Conservation (phyloP, 1,140 invertebrate species). For the Lethrus apterus region DNA sequence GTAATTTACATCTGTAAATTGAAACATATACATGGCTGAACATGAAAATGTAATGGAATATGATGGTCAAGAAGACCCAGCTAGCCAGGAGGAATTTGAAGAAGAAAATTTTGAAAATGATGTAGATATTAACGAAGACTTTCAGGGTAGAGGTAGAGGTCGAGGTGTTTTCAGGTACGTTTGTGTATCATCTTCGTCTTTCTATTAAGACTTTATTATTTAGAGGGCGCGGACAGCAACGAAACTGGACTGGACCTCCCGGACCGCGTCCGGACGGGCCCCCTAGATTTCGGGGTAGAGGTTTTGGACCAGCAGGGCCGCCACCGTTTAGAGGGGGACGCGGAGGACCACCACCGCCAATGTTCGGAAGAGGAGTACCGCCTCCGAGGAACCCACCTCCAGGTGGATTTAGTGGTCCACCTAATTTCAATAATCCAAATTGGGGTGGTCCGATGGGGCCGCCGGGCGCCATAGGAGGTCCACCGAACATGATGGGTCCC, state of each 20-base stretch:
- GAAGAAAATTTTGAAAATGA: constrained; percentile 37
- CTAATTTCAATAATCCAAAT: constrained; percentile 48
- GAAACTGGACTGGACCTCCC: constrained; percentile 43
- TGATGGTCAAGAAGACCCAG: constrained; percentile 19
- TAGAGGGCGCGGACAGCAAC: constrained; percentile 38
- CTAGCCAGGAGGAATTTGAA: constrained; percentile 27
- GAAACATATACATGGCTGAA: constrained; percentile 20
- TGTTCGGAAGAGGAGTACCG: constrained; percentile 42
- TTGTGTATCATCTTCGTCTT: constrained; percentile 10
- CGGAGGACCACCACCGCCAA: constrained; percentile 44
- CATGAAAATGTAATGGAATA: constrained; percentile 28
- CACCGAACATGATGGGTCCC: constrained; percentile 51
- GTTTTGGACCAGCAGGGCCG: constrained; percentile 58
- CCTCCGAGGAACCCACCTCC: constrained; percentile 47
- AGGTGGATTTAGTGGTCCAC: constrained; percentile 45
- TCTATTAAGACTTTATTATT: constrained; percentile 13
- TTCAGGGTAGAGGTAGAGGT: constrained; percentile 38
- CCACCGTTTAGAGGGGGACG: constrained; percentile 51
- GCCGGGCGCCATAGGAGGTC: constrained; percentile 53
- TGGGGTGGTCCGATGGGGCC: constrained; percentile 57
- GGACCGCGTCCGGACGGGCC: constrained; percentile 43
- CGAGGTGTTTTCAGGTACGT: constrained; percentile 50
- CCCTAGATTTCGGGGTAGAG: constrained; percentile 56
- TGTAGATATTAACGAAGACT: constrained; percentile 35
- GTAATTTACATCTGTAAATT: not conserved